Base-by-base conservation (phyloP, 2,797 vertebrate species). In the Myotis daubentonii region DNA sequence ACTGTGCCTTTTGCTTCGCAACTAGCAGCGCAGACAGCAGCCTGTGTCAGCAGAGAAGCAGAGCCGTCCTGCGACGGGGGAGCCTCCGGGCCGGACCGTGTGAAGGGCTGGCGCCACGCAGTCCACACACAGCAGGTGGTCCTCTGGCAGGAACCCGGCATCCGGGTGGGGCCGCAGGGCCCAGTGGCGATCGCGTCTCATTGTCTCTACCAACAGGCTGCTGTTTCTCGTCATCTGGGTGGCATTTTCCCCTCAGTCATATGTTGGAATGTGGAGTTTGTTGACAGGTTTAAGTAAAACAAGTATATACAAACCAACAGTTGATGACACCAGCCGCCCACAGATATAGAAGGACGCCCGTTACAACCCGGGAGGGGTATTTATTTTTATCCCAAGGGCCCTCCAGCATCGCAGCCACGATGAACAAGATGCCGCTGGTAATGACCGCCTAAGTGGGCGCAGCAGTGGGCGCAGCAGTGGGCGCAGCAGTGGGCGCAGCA, bases 401-500 rank as follows among this genome's bases (percentile, higher is more conserved):
- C 82, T 74, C 57, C 6, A 30, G 17, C 23, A 4, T 19, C 7
- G 15, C 1, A 9, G 28, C 30, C 71, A 57, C 8, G 5, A 3
- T 11, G 57, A 76, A 30, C 10, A 51, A 38, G 38, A 4, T 9
- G 1, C 12, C 0, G 8, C 28, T 8, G 4, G 25, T 4, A 5
- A 20, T 8, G 70, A 6, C 3, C 9, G 0, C 22, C 16, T 53
- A 8, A 15, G 0, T 0, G 7, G 16, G n/a, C 1, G 0, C 0
- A 10, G 5, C n/a, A 2, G 6, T 2, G 71, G 20, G 16, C 72
- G 1, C 3, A 3, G 10, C 5, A 15, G 0, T 0, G 7, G 16
- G n/a, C 1, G 0, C 0, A 10, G 5, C n/a, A 15, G 0, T 0
- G 7, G 16, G n/a, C 1, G 0, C 0, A 10, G 5, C n/a, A 2